Conservation (phyloP, 2,113 vertebrate genomes). For the Petrocephalus zakoni region DNA sequence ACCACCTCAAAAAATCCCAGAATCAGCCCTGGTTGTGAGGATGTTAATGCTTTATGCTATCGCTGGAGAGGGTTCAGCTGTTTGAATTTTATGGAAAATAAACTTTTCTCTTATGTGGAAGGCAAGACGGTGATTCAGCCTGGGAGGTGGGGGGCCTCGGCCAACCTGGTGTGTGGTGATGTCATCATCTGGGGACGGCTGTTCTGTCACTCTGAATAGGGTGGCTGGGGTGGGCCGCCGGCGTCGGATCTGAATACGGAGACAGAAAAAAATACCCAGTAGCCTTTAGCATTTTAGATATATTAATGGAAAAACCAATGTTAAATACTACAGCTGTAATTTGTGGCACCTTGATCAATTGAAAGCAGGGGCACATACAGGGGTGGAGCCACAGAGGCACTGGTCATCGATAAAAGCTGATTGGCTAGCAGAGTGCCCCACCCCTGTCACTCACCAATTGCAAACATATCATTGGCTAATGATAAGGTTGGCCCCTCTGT, state of each 20-base stretch:
- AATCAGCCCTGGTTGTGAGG: neutral
- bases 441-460: neutral
- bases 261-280: constrained; percentile 19
- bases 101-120: neutral
- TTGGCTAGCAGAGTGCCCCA: neutral
- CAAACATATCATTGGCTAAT: neutral
- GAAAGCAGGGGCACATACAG: neutral
- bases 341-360: too few relatives aligned
- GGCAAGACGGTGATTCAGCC: neutral
- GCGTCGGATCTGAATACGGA: constrained; percentile 72
- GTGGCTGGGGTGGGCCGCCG: constrained; percentile 87
- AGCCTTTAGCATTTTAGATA: neutral
- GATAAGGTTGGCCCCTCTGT: neutral
- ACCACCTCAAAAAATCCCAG: neutral
- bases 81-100: neutral
- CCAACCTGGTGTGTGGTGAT: constrained; percentile 63
- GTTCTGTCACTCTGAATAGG: constrained; percentile 82
- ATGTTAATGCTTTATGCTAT: neutral
- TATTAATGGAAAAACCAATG: neutral
- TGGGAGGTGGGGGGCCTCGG: neutral
- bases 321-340: too few relatives aligned
- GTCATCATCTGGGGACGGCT: constrained; percentile 78
- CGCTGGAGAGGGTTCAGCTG: neutral
- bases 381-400: neutral
- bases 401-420: neutral